A percentile compares a stretch with the other conserved stretches of the same genome.
Evolutionary conservation across 2,113 vertebrate genomes (phyloP).

Genomic region (Ictalurus furcatus): DNA sequence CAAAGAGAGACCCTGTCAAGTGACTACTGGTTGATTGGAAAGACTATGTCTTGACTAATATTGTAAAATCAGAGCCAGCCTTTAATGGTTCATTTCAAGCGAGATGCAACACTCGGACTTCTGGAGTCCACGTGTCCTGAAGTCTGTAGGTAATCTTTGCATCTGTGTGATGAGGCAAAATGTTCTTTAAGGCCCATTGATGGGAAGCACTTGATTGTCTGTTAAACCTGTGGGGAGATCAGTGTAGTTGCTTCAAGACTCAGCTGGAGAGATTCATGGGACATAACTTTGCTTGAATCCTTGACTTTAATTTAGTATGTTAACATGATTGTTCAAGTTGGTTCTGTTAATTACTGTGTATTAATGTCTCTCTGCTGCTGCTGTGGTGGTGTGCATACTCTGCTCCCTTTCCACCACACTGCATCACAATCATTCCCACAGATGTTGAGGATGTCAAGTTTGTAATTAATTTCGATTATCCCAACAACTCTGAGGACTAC

Average conservation of each 20-base stretch:
- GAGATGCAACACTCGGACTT: slow-evolving; percentile 88
- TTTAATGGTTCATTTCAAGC: slow-evolving; percentile 71
- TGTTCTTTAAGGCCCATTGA: slow-evolving; percentile 83
- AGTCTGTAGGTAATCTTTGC: slow-evolving; percentile 77
- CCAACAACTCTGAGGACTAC: slow-evolving; percentile 99
- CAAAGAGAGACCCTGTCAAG: slow-evolving; percentile 96
- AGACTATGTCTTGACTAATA: slow-evolving; percentile 84
- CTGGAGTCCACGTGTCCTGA: slow-evolving; percentile 65
- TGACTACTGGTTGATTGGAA: slow-evolving; percentile 93
- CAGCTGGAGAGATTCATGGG: slow-evolving; percentile 6
- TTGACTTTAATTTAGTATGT: background rate
- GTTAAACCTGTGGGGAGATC: slow-evolving; percentile 83
- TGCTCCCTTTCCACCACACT: slow-evolving; percentile 65
- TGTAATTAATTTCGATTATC: slow-evolving; percentile 99
- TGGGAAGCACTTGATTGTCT: slow-evolving; percentile 86
- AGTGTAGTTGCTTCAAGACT: slow-evolving; percentile 23
- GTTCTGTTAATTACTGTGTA: slow-evolving; percentile 22
- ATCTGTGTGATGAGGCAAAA: slow-evolving; percentile 84
- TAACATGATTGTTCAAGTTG: slow-evolving; percentile 17
- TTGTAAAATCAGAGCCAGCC: slow-evolving; percentile 31
- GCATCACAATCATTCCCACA: slow-evolving; percentile 76
- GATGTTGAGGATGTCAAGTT: slow-evolving; percentile 99
- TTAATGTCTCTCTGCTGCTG: slow-evolving; percentile 44
- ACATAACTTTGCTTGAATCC: background rate
- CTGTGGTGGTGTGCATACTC: slow-evolving; percentile 38